Conservation (phyloP, 2,113 vertebrate species). For the Anoura caudifer region DNA sequence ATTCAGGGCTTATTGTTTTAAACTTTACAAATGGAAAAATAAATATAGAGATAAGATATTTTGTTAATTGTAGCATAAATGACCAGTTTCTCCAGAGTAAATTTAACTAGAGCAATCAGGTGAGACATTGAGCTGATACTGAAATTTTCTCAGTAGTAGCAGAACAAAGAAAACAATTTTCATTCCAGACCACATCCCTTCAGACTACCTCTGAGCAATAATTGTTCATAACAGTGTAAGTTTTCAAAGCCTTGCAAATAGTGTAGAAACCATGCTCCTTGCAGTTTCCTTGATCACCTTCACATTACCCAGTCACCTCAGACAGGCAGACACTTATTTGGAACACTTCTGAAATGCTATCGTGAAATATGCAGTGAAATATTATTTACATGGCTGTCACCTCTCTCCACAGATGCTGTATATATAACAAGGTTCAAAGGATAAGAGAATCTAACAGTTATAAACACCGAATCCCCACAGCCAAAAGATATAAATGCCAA, state of each 20-base stretch:
- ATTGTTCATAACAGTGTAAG: neutral
- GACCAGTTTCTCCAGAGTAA: neutral
- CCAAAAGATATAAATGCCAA: slow-evolving; percentile 32
- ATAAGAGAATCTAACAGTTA: neutral
- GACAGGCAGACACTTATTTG: neutral
- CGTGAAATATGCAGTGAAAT: neutral
- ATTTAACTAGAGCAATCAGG: neutral
- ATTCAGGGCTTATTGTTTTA: neutral
- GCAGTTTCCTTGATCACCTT: neutral
- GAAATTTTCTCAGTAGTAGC: neutral
- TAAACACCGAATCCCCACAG: slow-evolving; percentile 37
- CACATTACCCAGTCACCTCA: neutral
- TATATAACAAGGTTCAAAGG: slow-evolving; percentile 41
- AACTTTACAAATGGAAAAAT: neutral
- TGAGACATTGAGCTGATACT: neutral
- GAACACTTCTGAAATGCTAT: neutral
- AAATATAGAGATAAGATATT: neutral
- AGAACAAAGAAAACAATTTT: slow-evolving; percentile 7
- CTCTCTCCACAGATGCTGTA: neutral
- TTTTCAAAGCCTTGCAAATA: neutral
- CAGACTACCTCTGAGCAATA: neutral
- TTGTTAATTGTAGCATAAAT: neutral
- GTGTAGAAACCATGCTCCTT: neutral
- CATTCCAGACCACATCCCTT: neutral
- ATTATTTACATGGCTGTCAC: neutral